phyloP scores from a whole-genome alignment of 2,113 vertebrate species.

The Ceyx cyanopectus region DNA sequence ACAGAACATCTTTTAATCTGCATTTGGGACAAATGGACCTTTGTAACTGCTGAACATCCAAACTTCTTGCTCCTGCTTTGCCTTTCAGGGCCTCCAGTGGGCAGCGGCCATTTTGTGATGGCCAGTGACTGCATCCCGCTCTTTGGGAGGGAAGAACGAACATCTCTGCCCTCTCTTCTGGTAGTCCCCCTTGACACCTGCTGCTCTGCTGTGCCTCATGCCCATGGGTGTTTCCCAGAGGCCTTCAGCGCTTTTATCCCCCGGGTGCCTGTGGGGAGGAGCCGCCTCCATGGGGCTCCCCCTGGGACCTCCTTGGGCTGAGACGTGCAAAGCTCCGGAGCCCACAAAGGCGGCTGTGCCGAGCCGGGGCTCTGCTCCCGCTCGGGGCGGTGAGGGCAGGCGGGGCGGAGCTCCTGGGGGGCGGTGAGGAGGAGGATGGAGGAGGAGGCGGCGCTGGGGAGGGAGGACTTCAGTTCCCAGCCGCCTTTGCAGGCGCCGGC shows the following conservation, averaged over 20 bases:
- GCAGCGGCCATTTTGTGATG: not conserved
- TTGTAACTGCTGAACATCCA: rapidly evolving
- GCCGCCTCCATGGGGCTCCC: not conserved
- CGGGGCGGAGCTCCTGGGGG: not conserved
- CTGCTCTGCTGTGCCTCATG: rapidly evolving
- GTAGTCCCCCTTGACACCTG: rapidly evolving
- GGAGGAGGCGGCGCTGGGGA: not conserved
- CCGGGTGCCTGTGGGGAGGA: rapidly evolving
- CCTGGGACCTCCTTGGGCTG: not conserved
- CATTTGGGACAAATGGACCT: not conserved
- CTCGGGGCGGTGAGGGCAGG: not conserved
- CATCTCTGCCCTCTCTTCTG: rapidly evolving
- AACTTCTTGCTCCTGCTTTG: rapidly evolving
- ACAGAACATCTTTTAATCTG: not conserved
- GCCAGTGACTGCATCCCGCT: not conserved
- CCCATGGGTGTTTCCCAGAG: not conserved
- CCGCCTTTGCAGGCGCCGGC: constrained; percentile 7
- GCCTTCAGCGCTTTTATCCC: not conserved
- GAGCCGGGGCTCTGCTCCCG: not conserved
- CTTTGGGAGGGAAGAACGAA: not conserved
- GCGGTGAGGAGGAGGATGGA: not conserved
- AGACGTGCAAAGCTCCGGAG: not conserved
- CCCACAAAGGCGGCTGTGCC: rapidly evolving
- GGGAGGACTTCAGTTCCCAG: constrained; percentile 45
- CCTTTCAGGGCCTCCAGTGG: not conserved